These are phyloP conservation scores for Copidosoma floridanum DNA, from an alignment of 1,140 invertebrate genomes.

Conservation along the genomic window DNA sequence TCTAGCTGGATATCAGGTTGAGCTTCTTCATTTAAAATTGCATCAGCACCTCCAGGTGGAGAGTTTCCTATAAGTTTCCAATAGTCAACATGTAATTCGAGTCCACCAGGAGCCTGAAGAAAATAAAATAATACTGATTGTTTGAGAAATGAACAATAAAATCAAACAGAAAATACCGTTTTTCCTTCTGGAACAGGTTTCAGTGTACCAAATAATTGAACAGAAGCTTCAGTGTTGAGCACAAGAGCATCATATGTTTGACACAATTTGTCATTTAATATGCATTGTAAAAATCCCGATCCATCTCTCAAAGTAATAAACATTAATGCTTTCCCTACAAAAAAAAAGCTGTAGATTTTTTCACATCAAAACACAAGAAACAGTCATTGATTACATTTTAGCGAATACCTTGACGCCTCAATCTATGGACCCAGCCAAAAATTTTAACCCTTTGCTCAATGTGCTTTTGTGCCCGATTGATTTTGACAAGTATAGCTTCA, in stretches of 20 bases:
- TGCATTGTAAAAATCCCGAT: conserved; percentile 92
- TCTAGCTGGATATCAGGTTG: conserved; percentile 96
- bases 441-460: conserved; percentile 79
- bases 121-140: too few relatives aligned
- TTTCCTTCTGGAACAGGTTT: conserved; percentile 88
- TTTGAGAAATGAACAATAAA: too few relatives aligned
- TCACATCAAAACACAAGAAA: too few relatives aligned
- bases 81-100: conserved; percentile 92
- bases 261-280: conserved; percentile 84
- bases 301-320: conserved; percentile 96
- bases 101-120: conserved; percentile 86
- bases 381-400: neutral
- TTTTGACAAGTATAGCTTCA: conserved; percentile 74
- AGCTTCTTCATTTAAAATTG: conserved; percentile 96
- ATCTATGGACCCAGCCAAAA: conserved; percentile 92
- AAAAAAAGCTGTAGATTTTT: neutral
- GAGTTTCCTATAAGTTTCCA: conserved; percentile 91
- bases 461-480: conserved; percentile 64
- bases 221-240: conserved; percentile 87
- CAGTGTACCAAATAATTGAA: conserved; percentile 81
- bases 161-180: conserved; percentile 66
- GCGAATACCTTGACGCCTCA: conserved; percentile 78
- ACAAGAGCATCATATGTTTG: conserved; percentile 91
- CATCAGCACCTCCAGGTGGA: conserved; percentile 95
- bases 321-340: conserved; percentile 80